Evolutionary conservation across 1,140 invertebrate genomes (phyloP), one percentile per base, ranked within the genome.

Genomic region (Papilio aristodemus): DNA sequence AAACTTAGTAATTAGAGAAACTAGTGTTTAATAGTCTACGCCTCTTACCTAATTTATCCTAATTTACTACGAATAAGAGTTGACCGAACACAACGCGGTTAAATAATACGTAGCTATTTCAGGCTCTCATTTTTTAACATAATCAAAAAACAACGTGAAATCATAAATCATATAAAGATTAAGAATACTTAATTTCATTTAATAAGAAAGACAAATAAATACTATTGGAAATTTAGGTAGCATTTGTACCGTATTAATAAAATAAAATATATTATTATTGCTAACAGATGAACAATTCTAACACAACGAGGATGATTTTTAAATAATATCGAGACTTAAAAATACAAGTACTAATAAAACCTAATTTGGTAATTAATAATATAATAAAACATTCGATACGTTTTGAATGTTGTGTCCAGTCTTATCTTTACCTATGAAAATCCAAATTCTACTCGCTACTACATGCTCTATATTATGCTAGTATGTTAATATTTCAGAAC

Each of bases 1-100:
- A 91, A 91, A 91, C 89, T 89, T 89, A 91, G 87, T 89, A 85
- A 84, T 83, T 80, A 76, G 80, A 68, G 71, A 86, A 84, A 86
- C 81, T 81, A 89, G 80, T 72, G 60, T 74, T 84, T 80, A 74
- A 57, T 77, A 70, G 32, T 77, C 83, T 85, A 86, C 71, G 43
- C 71, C 54, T 81, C 80, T 88, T 87, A 84, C 67, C 80, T 85
- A 82, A 83, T 73, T 74, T 72, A 70, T 72, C 80, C 77, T 75
- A 78, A 75, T 75, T 72, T 78, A 77, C 76, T 76, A 73, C 76
- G 80, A 68, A 58, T 11, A 43, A 70, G 66, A 74, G 46, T 72
- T 66, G 82, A 80, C 82, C 83, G 81, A 85, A 83, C 80, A 85
- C 82, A 82, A 83, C 75, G 37, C 39, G n/a, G 43, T 22, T 14